A percentile compares a stretch with the other conserved stretches of the same genome.
These are phyloP conservation scores for Leptodactylus fuscus DNA, from an alignment of 2,113 vertebrate genomes.

Conservation along the genomic window DNA sequence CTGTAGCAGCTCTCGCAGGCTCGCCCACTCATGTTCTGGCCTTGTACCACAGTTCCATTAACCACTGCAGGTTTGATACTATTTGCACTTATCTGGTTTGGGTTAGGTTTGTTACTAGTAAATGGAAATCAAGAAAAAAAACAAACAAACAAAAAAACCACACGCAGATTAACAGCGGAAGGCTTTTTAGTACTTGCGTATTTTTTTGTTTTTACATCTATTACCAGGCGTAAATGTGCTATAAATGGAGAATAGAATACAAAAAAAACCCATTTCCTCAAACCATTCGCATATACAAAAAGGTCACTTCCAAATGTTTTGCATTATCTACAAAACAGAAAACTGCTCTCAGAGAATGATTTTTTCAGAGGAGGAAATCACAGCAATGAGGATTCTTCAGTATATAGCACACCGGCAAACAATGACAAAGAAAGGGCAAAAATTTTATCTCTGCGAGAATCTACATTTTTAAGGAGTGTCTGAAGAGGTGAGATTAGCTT, in stretches of 20 bases:
- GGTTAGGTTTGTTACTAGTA: constrained; percentile 96
- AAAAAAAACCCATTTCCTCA: too few relatives aligned
- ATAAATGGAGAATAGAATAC: too few relatives aligned
- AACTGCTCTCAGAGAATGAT: not conserved
- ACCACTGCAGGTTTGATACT: constrained; percentile 88
- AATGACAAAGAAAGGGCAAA: not conserved
- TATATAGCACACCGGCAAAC: too few relatives aligned
- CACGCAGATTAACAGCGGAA: not conserved
- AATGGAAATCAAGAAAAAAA: constrained; percentile 64
- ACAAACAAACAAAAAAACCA: not conserved
- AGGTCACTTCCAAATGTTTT: not conserved
- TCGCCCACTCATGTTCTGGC: constrained; percentile 77
- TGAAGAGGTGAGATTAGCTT: too few relatives aligned
- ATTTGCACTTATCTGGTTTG: constrained; percentile 94
- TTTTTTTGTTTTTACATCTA: too few relatives aligned
- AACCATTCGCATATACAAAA: too few relatives aligned
- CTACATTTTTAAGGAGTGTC: too few relatives aligned
- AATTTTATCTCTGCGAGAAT: not conserved
- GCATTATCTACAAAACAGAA: not conserved
- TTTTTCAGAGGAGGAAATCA: not conserved
- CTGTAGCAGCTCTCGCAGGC: constrained; percentile 99
- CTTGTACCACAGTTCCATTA: constrained; percentile 84
- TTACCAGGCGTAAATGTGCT: too few relatives aligned
- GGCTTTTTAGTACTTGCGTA: not conserved
- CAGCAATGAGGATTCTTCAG: too few relatives aligned